Conservation (phyloP, 1,140 invertebrate species). For the Rhizoglyphus robini region DNA sequence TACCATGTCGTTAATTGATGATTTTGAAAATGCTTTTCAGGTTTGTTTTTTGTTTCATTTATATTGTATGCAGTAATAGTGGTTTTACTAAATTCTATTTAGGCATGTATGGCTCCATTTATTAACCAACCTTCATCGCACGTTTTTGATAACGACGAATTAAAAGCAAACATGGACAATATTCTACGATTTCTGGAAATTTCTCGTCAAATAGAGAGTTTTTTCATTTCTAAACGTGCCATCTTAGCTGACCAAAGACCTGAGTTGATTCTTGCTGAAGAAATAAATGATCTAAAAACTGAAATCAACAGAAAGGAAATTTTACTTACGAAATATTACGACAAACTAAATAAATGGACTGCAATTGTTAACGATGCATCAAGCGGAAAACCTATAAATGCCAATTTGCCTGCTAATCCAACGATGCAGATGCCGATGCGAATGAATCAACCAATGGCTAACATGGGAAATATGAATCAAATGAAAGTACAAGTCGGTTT, state of each 20-base stretch:
- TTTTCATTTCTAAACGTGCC: constrained; percentile 81
- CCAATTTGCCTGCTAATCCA: constrained; percentile 26
- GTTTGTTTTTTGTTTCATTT: constrained; percentile 19
- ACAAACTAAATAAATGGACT: constrained; percentile 79
- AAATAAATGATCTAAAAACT: constrained; percentile 63
- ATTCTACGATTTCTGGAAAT: constrained; percentile 70
- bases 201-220: constrained; percentile 80
- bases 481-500: not conserved
- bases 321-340: constrained; percentile 70
- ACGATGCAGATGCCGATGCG: constrained; percentile 35
- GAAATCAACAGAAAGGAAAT: constrained; percentile 75
- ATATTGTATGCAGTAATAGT: not conserved
- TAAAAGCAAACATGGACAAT: constrained; percentile 53
- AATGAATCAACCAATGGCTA: not conserved
- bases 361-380: constrained; percentile 43
- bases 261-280: constrained; percentile 78
- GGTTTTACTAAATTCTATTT: constrained; percentile 33
- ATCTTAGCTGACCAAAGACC: constrained; percentile 76
- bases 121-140: constrained; percentile 62
- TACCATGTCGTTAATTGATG: constrained; percentile 24
- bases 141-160: constrained; percentile 41
- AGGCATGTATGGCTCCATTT: constrained; percentile 67
- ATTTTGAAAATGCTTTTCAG: constrained; percentile 30
- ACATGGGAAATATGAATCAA: not conserved
- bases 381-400: not conserved